A percentile compares a stretch with the other conserved stretches of the same genome.
Evolutionary conservation across 2,113 vertebrate species (phyloP).

Genomic region (Tautogolabrus adspersus): DNA sequence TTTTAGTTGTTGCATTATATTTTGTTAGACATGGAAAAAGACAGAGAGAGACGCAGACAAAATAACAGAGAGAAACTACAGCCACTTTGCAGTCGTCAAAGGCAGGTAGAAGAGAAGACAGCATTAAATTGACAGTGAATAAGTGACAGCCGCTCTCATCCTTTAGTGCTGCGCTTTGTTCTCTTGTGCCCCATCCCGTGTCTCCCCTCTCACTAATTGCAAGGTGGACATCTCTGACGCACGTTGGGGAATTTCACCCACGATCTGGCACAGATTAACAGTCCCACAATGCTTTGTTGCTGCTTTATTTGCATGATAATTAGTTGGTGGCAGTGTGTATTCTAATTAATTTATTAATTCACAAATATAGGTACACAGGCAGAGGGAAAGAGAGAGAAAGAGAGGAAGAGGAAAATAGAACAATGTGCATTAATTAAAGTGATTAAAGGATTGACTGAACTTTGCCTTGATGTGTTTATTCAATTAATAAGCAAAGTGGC

Average conservation of each 20-base stretch:
- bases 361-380: slow-evolving; percentile 75
- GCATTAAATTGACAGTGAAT: slow-evolving; percentile 94
- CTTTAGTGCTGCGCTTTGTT: slow-evolving; percentile 77
- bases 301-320: slow-evolving; percentile 89
- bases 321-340: slow-evolving; percentile 82
- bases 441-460: slow-evolving; percentile 85
- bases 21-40: slow-evolving; percentile 78
- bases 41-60: slow-evolving; percentile 23
- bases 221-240: slow-evolving; percentile 82
- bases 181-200: slow-evolving; percentile 45
- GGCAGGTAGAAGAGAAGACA: slow-evolving; percentile 66
- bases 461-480: slow-evolving; percentile 91
- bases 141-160: slow-evolving; percentile 84
- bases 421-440: slow-evolving; percentile 86
- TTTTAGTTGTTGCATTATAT: slow-evolving; percentile 45
- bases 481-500: slow-evolving; percentile 88
- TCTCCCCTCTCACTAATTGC: slow-evolving; percentile 86
- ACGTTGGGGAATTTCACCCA: slow-evolving; percentile 86
- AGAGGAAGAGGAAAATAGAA: slow-evolving; percentile 65
- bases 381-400: slow-evolving; percentile 60
- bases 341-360: slow-evolving; percentile 85
- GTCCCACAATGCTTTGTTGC: slow-evolving; percentile 79
- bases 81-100: slow-evolving; percentile 78
- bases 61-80: slow-evolving; percentile 35
- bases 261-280: slow-evolving; percentile 83